phyloP scores from a whole-genome alignment of 2,113 vertebrate genomes.

The Boulengeromyrus knoepffleri region DNA sequence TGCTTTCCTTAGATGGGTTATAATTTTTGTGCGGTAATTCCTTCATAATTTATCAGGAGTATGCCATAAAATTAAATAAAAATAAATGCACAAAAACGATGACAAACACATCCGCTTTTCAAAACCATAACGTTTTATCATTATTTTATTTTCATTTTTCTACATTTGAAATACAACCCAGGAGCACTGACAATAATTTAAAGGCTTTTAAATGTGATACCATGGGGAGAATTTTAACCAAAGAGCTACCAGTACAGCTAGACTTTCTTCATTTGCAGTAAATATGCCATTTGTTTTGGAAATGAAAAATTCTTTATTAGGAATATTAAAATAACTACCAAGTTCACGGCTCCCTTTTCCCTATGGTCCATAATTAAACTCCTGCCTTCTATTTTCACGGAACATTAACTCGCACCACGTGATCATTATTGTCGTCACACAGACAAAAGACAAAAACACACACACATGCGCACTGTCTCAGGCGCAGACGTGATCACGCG shows the following conservation, averaged over 20 bases:
- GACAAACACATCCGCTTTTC: not conserved
- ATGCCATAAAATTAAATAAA: not conserved
- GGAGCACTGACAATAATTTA: slow-evolving; percentile 2
- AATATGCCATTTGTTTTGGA: slow-evolving; percentile 35
- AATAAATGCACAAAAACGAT: not conserved
- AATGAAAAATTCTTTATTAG: slow-evolving; percentile 42
- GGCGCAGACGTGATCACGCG: not conserved
- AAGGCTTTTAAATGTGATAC: slow-evolving; percentile 4
- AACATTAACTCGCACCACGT: slow-evolving; percentile 87
- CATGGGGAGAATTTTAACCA: not conserved
- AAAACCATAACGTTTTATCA: not conserved
- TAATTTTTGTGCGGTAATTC: not conserved
- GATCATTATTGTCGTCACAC: slow-evolving; percentile 69
- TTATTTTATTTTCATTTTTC: slow-evolving; percentile 10
- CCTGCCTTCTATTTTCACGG: slow-evolving; percentile 93
- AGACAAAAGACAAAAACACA: slow-evolving; percentile 39
- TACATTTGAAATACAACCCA: slow-evolving; percentile 6
- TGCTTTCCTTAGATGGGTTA: not conserved
- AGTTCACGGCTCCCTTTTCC: slow-evolving; percentile 65
- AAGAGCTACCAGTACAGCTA: not conserved
- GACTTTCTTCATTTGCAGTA: slow-evolving; percentile 30
- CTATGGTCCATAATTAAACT: slow-evolving; percentile 89
- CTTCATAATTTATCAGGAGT: not conserved
- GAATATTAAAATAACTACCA: slow-evolving; percentile 64
- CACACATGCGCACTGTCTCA: slow-evolving; percentile 32